These are phyloP conservation scores for Diglossa cyanea DNA, from an alignment of 2,797 vertebrate genomes.

Conservation along the genomic window DNA sequence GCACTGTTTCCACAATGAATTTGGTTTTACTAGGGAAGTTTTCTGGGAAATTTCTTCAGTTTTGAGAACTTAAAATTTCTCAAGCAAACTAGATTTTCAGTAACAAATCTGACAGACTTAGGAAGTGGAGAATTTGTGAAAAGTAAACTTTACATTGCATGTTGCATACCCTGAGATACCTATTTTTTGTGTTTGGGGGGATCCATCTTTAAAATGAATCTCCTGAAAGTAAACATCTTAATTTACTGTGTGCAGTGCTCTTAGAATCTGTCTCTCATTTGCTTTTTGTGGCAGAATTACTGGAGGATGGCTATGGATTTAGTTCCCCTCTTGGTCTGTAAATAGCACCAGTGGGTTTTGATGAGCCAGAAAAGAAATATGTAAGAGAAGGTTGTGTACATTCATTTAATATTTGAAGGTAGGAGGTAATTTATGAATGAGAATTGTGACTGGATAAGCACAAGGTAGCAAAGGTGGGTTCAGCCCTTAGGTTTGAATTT, in stretches of 20 bases:
- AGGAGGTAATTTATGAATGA: background rate
- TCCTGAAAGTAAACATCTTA: background rate
- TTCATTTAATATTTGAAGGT: background rate
- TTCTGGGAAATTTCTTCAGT: background rate
- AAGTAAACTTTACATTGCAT: background rate
- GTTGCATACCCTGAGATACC: background rate
- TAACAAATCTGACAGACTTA: background rate
- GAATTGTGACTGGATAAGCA: background rate
- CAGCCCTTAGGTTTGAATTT: background rate
- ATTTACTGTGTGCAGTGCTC: background rate
- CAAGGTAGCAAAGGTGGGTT: background rate
- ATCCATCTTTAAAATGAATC: background rate
- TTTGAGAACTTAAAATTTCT: background rate
- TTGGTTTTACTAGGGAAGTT: background rate
- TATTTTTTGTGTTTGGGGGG: background rate
- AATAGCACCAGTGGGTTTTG: background rate
- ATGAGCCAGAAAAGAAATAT: background rate
- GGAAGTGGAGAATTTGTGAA: background rate
- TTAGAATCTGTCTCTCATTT: background rate
- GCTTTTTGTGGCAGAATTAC: background rate
- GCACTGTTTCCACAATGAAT: background rate
- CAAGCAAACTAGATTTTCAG: background rate
- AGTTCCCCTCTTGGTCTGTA: background rate
- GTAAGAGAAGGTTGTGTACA: background rate
- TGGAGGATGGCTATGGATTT: background rate